Evolutionary conservation across 2,113 vertebrate genomes (phyloP), one percentile per base, ranked within the genome.

Genomic region (Panthera leo): DNA sequence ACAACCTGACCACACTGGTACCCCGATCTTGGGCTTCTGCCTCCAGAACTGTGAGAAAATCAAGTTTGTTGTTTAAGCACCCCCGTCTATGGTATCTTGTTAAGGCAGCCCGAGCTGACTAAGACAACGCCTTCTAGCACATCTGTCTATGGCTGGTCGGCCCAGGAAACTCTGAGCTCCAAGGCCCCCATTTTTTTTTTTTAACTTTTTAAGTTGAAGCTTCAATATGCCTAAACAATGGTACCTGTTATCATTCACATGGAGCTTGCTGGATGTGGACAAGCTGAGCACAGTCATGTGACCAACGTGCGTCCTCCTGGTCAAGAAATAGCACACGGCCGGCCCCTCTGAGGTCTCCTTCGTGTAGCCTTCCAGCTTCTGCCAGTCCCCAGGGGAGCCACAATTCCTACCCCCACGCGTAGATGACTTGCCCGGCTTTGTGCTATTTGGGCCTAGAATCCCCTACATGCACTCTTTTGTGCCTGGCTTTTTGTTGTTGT

Each of bases 401-500:
- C 25, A 2, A 23, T 34, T 31, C 31, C 31, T 23, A 58, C 8
- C 31, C 51, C 12, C 31, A 70, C 36, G 21, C 2, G n/a, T 4
- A 1, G 16, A 14, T 34, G 10, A 11, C 65, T 63, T 68, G 45
- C 51, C 55, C 78, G 84, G 31, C 67, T 95, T 80, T 91, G 58
- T 39, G n/a, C 31, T 36, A 31, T 25, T 1, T 21, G 78, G 91
- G 36, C 71, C n/a, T 58, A 88, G 82, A 76, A 25, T 31, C 18
- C 27, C 4, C 2, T 3, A 19, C 51, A 16, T 7, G 11, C 1
- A 39, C 18, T 18, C 65, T 36, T 53, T 12, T 11, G 21, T 5
- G 31, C 70, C 63, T 91, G 85, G 45, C n/a, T 96, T 83, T 68
- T 85, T 96, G 45, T 82, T 53, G 75, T 73, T 78, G 67, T 36